Percentiles rank a stretch among this genome's conserved stretches.
Conservation (phyloP, 2,797 vertebrate genomes). For the Lepidocolaptes lacrymiger region DNA sequence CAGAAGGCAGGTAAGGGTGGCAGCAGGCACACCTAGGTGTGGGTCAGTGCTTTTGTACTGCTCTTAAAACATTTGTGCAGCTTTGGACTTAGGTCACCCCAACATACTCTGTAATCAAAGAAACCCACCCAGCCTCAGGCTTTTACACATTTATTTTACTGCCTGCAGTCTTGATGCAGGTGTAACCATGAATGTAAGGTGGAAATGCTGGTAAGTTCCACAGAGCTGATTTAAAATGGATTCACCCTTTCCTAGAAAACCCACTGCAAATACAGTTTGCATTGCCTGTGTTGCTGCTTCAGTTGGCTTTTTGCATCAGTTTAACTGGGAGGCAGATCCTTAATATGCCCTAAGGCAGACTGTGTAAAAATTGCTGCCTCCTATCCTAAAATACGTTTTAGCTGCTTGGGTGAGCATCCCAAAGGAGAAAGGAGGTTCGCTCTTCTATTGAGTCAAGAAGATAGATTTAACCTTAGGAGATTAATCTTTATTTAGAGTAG, state of each 20-base stretch:
- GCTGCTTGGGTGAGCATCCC: background rate
- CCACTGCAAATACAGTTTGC: background rate
- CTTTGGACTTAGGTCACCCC: background rate
- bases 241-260: background rate
- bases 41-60: background rate
- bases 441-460: background rate
- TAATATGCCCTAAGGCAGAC: background rate
- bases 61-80: background rate
- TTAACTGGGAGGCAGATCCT: background rate
- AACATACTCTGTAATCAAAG: accelerated
- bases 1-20: background rate
- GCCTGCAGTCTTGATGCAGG: accelerated
- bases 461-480: background rate
- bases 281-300: background rate
- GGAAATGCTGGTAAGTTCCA: background rate
- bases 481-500: slow-evolving; percentile 45
- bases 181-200: accelerated
- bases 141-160: background rate
- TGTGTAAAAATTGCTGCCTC: background rate
- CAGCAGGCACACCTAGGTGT: background rate
- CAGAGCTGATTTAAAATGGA: background rate
- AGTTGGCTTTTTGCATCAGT: background rate
- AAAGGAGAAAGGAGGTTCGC: background rate
- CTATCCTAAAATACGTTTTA: background rate
- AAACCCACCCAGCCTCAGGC: background rate